These are phyloP conservation scores for Artibeus lituratus DNA, from an alignment of 2,797 vertebrate species.

Conservation along the genomic window DNA sequence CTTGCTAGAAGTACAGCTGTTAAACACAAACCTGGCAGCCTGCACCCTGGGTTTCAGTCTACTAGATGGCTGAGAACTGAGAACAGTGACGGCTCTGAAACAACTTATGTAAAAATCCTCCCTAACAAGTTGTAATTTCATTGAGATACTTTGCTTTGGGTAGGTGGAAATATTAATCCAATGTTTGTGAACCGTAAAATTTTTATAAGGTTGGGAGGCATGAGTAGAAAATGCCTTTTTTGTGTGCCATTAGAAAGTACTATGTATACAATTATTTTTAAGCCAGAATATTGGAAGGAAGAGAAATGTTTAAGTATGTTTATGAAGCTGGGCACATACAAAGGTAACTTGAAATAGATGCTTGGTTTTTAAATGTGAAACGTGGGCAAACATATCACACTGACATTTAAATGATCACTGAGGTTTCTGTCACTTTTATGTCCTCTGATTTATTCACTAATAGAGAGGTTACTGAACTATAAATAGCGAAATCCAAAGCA, in stretches of 20 bases:
- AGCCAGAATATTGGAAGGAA: neutral
- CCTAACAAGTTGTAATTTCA: neutral
- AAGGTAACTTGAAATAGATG: slow-evolving; percentile 8
- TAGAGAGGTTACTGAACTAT: neutral
- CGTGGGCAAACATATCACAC: neutral
- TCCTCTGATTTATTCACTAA: slow-evolving; percentile 22
- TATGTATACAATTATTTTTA: neutral
- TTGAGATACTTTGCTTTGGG: slow-evolving; percentile 1
- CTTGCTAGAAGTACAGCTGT: neutral
- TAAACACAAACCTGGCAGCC: neutral
- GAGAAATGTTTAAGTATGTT: slow-evolving; percentile 25
- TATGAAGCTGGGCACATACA: slow-evolving; percentile 9
- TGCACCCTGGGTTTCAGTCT: neutral
- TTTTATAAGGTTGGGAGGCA: neutral
- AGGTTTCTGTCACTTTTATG: slow-evolving; percentile 26
- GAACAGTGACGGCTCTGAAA: neutral
- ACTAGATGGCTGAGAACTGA: neutral
- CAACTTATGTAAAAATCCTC: neutral
- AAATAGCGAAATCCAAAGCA: slow-evolving; percentile 27
- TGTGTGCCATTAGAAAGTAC: slow-evolving; percentile 42
- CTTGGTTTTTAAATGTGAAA: slow-evolving; percentile 40
- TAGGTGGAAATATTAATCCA: slow-evolving; percentile 2
- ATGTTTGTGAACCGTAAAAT: neutral
- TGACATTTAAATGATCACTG: slow-evolving; percentile 24
- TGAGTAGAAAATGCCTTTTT: neutral